Evolutionary conservation across 2,888 invertebrate genomes (phyloP), one percentile per base, ranked within the genome.

Genomic region (Gandaritis pyraliata): DNA sequence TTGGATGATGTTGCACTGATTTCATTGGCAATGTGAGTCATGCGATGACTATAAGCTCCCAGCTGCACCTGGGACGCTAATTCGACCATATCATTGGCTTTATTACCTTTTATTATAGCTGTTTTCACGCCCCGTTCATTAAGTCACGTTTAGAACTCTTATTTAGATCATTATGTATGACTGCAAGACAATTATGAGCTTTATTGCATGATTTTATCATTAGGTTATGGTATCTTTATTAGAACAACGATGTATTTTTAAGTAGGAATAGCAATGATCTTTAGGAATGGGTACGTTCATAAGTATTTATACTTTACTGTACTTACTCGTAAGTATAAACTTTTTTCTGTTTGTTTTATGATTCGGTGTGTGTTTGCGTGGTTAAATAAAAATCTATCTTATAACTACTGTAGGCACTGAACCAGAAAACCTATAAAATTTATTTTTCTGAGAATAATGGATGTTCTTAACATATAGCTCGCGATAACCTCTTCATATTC

Each of bases 21-120:
- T 68, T 64, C 50, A 65, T 60, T 56, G 58, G 33, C 23, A 13
- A 33, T 49, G 54, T 70, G 71, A 70, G 38, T 70, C 71, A 71
- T 60, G 13, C 18, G 60, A 67, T 68, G 66, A 72, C 72, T 39
- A 43, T 48, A 38, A 47, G 46, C 61, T 18, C 23, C 33, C 46
- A 38, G 56, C 18, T 55, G 49, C 55, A 52, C 62, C 68, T 63
- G 56, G 55, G 54, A 53, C 65, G 62, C 54, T 64, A 66, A 64
- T 64, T 58, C 48, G 60, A 64, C 68, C 66, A 56, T 68, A 70
- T 60, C 66, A 68, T 58, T 57, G 55, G 38, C n/a, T 41, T 50
- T 58, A 62, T 30, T 51, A 18, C 41, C 56, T 56, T 55, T 43
- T 62, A 64, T 56, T 62, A 63, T 46, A 48, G 23, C 45, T 46